phyloP scores from a whole-genome alignment of 2,113 vertebrate species.

The Ahaetulla prasina region DNA sequence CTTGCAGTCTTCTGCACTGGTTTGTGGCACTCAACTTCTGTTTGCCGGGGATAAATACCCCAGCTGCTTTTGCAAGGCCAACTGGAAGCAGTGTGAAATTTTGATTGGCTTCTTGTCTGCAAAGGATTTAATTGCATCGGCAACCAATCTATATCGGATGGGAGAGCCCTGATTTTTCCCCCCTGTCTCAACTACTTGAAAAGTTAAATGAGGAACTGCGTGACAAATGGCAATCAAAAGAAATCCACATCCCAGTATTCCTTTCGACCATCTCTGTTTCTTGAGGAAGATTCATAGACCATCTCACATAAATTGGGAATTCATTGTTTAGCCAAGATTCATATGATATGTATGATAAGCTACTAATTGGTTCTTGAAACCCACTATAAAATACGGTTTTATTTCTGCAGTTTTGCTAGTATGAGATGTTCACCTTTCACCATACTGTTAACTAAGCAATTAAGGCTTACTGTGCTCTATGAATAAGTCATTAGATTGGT shows the following conservation, averaged over 20 bases:
- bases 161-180: rapidly evolving
- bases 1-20: background rate
- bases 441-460: background rate
- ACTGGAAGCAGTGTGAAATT: background rate
- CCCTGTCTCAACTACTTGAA: background rate
- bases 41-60: background rate
- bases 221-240: background rate
- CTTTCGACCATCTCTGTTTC: background rate
- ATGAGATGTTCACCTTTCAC: background rate
- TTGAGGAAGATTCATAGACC: background rate
- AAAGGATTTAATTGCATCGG: background rate
- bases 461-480: background rate
- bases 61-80: background rate
- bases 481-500: background rate
- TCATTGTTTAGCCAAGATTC: background rate
- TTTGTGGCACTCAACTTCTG: background rate
- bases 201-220: background rate
- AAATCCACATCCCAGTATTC: background rate
- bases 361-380: background rate
- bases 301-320: background rate
- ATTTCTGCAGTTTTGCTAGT: background rate
- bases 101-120: background rate
- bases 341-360: background rate
- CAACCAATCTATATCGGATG: background rate
- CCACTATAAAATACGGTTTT: background rate